Evolutionary conservation across 2,113 vertebrate species (phyloP), one percentile per base, ranked within the genome.

Genomic region (Microtus montanus): DNA sequence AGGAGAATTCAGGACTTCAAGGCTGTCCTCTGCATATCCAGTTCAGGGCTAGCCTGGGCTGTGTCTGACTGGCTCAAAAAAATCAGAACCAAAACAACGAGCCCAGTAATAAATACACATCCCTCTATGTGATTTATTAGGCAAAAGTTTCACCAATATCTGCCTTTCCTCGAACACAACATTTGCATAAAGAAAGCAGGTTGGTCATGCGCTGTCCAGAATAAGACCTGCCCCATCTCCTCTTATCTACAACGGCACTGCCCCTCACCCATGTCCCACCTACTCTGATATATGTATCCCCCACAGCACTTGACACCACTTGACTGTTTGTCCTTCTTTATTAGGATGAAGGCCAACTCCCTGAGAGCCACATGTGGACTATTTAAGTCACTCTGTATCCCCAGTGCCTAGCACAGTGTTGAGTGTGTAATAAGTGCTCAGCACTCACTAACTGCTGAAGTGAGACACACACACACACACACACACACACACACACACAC

Each of bases 161-260:
- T 64, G 66, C 28, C n/a, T 92, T 89, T 54, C 61, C 44, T 71
- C 38, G 44, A 89, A 61, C 30, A 66, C 33, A 28, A 44, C 30
- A 61, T 20, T 87, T 44, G 38, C 63, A 61, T 78, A 87, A 54
- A 95, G 38, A 93, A 95, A 49, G 49, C 44, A 80, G 64, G 17
- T 28, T 15, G 77, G 1, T 54, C 64, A 54, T 7, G 5, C 0
- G 1, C 28, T 41, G 19, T 30, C 44, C 14, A 33, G 78, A 38
- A 22, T 33, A 47, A 91, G 74, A 78, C 41, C 90, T 33, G 5
- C 28, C 1, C 15, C 26, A 74, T 87, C 68, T 70, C 28, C n/a
- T 68, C 90, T 68, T 91, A 71, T 35, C 61, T 52, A 87, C 52
- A 49, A n/a, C 12, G 12, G 24, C 38, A 35, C 38, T 41, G 9